A percentile compares a stretch with the other conserved stretches of the same genome.
These are phyloP conservation scores for Bombyx mori DNA, from an alignment of 1,140 invertebrate genomes.

Conservation along the genomic window DNA sequence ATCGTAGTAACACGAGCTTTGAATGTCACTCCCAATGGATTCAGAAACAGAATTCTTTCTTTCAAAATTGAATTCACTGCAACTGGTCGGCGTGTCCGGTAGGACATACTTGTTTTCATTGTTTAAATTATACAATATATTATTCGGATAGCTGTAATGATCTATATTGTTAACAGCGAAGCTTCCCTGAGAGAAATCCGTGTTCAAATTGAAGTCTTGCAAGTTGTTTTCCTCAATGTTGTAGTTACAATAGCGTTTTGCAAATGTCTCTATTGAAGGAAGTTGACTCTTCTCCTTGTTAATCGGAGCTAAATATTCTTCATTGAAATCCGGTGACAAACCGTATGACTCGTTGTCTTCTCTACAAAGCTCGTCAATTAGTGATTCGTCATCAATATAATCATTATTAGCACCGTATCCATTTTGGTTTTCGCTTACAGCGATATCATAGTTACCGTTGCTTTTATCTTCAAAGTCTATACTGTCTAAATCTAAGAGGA, in stretches of 20 bases:
- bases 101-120: slow-evolving; percentile 43
- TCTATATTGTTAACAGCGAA: slow-evolving; percentile 49
- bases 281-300: slow-evolving; percentile 43
- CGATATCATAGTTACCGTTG: slow-evolving; percentile 31
- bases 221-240: slow-evolving; percentile 35
- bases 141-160: slow-evolving; percentile 64
- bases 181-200: slow-evolving; percentile 24
- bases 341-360: slow-evolving; percentile 50
- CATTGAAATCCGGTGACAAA: slow-evolving; percentile 54
- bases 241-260: slow-evolving; percentile 59
- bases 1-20: slow-evolving; percentile 56
- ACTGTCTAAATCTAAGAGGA: slow-evolving; percentile 53
- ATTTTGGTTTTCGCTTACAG: slow-evolving; percentile 23
- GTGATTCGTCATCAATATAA: slow-evolving; percentile 60
- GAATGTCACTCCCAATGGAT: slow-evolving; percentile 56
- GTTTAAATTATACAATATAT: slow-evolving; percentile 54
- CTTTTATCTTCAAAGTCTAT: slow-evolving; percentile 57
- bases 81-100: slow-evolving; percentile 59
- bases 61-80: slow-evolving; percentile 54
- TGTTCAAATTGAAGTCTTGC: slow-evolving; percentile 25
- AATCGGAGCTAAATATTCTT: slow-evolving; percentile 43
- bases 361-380: slow-evolving; percentile 57
- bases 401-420: slow-evolving; percentile 39
- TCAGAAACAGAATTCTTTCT: slow-evolving; percentile 55
- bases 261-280: slow-evolving; percentile 67